These are phyloP conservation scores for Rhombomys opimus DNA, from an alignment of 2,113 vertebrate species.

Conservation along the genomic window DNA sequence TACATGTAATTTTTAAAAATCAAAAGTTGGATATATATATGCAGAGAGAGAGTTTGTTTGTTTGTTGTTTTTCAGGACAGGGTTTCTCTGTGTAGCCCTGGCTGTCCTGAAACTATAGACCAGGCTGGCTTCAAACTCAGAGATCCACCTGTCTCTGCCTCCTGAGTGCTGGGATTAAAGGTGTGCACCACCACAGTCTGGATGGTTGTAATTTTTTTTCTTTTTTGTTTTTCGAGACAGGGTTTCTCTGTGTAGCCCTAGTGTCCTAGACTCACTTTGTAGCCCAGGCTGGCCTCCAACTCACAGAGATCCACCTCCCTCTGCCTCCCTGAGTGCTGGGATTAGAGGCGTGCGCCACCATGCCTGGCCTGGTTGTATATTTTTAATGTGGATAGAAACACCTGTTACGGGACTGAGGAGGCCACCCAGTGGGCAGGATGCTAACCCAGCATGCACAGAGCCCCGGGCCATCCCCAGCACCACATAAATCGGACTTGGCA, in stretches of 20 bases:
- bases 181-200: background rate
- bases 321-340: background rate
- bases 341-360: background rate
- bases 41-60: no score
- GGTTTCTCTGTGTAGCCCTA: no score
- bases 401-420: background rate
- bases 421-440: background rate
- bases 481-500: background rate
- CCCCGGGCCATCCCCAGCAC: background rate
- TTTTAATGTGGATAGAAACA: background rate
- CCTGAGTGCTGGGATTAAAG: background rate
- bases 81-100: background rate
- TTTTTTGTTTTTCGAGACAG: no score
- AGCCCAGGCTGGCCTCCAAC: background rate
- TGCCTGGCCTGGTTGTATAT: background rate
- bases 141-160: background rate
- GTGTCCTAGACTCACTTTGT: no score
- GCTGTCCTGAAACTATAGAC: background rate
- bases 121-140: background rate
- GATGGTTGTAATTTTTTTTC: no score
- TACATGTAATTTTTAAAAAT: background rate
- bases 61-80: no score
- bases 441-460: background rate
- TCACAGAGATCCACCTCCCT: background rate
- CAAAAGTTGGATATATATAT: background rate